Percentiles rank a stretch among this genome's conserved stretches.
These are phyloP conservation scores for Hippocampus guttulatus DNA, from an alignment of 2,113 vertebrate genomes.

Conservation along the genomic window DNA sequence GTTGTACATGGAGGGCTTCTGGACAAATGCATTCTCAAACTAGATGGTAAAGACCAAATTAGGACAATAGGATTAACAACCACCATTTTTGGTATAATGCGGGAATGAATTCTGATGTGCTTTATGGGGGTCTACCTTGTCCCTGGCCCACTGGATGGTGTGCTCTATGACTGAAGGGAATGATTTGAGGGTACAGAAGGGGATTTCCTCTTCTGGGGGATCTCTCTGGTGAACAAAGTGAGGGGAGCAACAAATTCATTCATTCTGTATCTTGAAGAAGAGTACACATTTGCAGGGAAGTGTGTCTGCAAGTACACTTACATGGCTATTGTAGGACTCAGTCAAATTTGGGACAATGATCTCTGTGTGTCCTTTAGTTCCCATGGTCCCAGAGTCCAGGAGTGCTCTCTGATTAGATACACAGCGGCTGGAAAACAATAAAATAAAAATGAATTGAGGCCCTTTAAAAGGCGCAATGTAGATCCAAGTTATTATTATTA, in stretches of 20 bases:
- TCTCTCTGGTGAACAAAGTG: conserved; percentile 77
- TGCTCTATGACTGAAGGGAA: conserved; percentile 97
- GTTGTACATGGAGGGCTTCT: conserved; percentile 93
- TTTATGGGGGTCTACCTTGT: conserved; percentile 78
- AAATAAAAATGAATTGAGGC: conserved; percentile 8
- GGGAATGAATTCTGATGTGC: not conserved
- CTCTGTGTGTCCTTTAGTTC: conserved; percentile 98
- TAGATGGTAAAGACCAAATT: conserved; percentile 42
- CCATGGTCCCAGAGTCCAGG: conserved; percentile 97
- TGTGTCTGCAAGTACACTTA: conserved; percentile 66
- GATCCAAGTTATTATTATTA: not conserved
- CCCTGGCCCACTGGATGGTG: conserved; percentile 98
- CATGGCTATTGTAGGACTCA: conserved; percentile 97
- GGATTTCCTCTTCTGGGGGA: conserved; percentile 97
- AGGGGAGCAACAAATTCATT: not conserved
- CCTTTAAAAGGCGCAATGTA: not conserved
- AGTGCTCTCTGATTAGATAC: conserved; percentile 90
- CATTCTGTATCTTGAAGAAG: not conserved
- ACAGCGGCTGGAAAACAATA: conserved; percentile 77
- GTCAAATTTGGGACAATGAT: conserved; percentile 90
- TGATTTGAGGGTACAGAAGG: conserved; percentile 97
- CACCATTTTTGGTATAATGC: not conserved
- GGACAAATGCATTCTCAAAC: conserved; percentile 94
- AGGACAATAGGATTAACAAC: not conserved
- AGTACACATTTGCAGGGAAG: not conserved